Evolutionary conservation across 2,113 vertebrate species (phyloP), one percentile per base, ranked within the genome.

Genomic region (Dascyllus trimaculatus): DNA sequence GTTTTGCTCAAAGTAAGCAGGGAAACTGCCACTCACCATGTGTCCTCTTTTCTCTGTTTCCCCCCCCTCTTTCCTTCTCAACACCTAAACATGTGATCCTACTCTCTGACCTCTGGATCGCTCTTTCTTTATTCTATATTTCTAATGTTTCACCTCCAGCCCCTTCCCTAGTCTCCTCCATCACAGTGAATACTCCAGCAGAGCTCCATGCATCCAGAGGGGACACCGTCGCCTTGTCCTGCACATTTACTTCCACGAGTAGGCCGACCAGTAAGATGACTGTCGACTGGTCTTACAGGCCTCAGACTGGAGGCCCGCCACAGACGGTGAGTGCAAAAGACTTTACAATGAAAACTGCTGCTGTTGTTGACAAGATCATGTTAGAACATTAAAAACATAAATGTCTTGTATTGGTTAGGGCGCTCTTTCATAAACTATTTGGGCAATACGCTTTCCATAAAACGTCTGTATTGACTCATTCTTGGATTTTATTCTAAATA

Each of bases 211-310:
- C 94, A 10, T 94, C 93, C 0, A 71, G 89, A 29, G 97, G 97
- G 0, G 95, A 96, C 1, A 32, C 81, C 0, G 90, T 95, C 26
- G 90, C 58, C 0, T 72, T 99, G 87, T 94, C 92, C 76, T 99
- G 98, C 85, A 91, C 91, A 0, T 99, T 99, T 93, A 92, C n/a
- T 6, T 97, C 98, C 15, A 92, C 75, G 11, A 92, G 90, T 0
- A 89, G 86, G 1, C 80, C 95, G 22, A 95, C 94, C 0, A 96
- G 96, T 73, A 95, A 79, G 58, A 95, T 98, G 84, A 93, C 88
- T 0, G 90, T 98, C 0, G 95, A 98, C 90, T 99, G 98, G 98
- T 96, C 95, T 0, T 98, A 96, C 51, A 94, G 93, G 5, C 94
- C 95, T 0, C 85, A 92, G 35, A 35, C 74, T 0, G 96, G 96